A percentile compares a stretch with the other conserved stretches of the same genome.
Conservation (phyloP, 1,140 invertebrate species). For the Zophobas atratus region DNA sequence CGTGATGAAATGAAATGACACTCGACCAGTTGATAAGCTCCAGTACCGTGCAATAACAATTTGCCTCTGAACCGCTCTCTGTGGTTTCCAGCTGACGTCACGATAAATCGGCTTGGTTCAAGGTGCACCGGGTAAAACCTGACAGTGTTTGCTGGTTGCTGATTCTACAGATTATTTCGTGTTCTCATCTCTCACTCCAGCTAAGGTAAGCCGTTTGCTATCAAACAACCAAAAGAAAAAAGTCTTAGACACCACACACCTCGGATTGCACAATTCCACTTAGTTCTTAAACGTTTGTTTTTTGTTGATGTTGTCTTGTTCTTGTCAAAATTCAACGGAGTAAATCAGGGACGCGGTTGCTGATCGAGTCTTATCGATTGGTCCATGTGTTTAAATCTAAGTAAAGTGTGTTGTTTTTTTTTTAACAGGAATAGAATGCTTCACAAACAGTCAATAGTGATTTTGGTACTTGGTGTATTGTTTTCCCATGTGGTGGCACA, state of each 20-base stretch:
- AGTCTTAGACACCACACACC: neutral
- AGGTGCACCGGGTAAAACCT: constrained; percentile 39
- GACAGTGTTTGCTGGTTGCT: constrained; percentile 24
- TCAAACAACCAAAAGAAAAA: neutral
- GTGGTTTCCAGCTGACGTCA: constrained; percentile 33
- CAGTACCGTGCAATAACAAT: neutral
- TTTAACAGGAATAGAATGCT: constrained; percentile 26
- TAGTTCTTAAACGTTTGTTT: too few species aligned
- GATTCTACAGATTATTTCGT: constrained; percentile 32
- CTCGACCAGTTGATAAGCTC: constrained; percentile 4
- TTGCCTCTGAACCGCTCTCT: constrained; percentile 22
- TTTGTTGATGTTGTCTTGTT: too few species aligned
- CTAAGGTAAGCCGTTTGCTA: constrained; percentile 3
- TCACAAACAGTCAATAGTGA: neutral
- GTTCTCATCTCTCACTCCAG: neutral
- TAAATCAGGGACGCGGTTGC: too few species aligned
- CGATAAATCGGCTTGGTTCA: constrained; percentile 36
- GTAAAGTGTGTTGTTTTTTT: neutral
- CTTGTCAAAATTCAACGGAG: too few species aligned
- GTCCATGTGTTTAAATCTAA: neutral
- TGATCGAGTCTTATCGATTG: too few species aligned
- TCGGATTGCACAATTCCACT: too few species aligned
- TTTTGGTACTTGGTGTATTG: neutral
- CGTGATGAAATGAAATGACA: neutral
- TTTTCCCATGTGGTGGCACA: constrained; percentile 11